phyloP scores from a whole-genome alignment of 2,797 vertebrate genomes.

The Jordanella pulchra region DNA sequence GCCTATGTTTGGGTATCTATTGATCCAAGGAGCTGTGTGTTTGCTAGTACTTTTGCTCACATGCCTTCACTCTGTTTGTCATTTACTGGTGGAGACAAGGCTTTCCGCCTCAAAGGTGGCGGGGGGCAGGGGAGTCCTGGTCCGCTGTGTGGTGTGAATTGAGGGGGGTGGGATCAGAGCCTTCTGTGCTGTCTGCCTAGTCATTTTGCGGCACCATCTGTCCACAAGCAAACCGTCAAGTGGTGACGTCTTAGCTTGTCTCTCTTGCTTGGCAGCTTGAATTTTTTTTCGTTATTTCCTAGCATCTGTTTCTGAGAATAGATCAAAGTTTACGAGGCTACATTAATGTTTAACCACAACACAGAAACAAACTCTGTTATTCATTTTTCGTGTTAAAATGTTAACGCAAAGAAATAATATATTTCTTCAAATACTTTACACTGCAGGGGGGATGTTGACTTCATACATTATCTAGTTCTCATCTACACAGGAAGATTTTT shows the following conservation, averaged over 20 bases:
- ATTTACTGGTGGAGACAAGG: conserved; percentile 60
- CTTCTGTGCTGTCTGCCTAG: conserved; percentile 74
- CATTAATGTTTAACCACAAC: conserved; percentile 52
- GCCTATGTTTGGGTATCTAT: conserved; percentile 57
- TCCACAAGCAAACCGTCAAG: conserved; percentile 72
- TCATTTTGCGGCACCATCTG: conserved; percentile 80
- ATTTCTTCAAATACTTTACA: conserved; percentile 29
- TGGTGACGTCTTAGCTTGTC: conserved; percentile 65
- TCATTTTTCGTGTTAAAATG: conserved; percentile 40
- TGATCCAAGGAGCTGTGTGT: conserved; percentile 60
- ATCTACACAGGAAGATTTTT: not conserved
- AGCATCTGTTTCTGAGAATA: conserved; percentile 61
- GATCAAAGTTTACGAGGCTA: conserved; percentile 47
- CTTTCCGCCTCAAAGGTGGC: conserved; percentile 48
- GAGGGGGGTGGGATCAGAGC: conserved; percentile 39
- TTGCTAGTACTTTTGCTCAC: conserved; percentile 61
- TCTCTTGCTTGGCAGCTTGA: conserved; percentile 54
- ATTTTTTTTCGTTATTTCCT: conserved; percentile 64
- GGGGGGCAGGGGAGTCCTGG: conserved; percentile 34
- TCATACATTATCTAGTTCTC: not conserved
- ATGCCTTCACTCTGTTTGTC: conserved; percentile 74
- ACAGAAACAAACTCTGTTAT: conserved; percentile 42
- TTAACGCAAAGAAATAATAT: conserved; percentile 33
- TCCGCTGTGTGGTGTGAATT: conserved; percentile 42
- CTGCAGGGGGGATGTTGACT: conserved; percentile 19